Evolutionary conservation across 2,797 vertebrate species (phyloP), one percentile per base, ranked within the genome.

Genomic region (Catostomus latipinnis): DNA sequence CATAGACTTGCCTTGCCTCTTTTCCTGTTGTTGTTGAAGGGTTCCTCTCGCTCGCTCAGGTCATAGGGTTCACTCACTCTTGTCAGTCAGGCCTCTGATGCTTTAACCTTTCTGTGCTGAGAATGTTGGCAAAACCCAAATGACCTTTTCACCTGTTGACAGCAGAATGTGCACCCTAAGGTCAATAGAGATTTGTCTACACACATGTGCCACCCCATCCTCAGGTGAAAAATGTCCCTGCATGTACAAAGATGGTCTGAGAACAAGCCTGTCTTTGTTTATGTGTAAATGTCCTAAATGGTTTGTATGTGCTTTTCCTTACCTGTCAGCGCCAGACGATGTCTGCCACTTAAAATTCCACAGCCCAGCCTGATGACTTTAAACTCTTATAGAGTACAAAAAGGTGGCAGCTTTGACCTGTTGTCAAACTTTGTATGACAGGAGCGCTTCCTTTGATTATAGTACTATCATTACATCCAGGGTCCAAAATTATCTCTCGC

Each of bases 21-120:
- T 76, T 84, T 85, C 83, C 83, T 85, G 83, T 85, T 85, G 81
- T 85, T 81, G 81, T 77, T 71, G 53, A 80, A 45, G 62, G 80
- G 68, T 73, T 82, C 62, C 81, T 79, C 49, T 78, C 34, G 8
- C 14, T 34, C 22, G 14, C 62, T 46, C 8, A 1, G 83, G 79
- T 81, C 80, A 50, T 10, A 67, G 71, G 67, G 83, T 83, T 84
- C 61, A 1, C 34, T 22, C 57, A 49, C n/a, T 52, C 18, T 63
- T 67, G 70, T 78, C 76, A 68, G 50, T 78, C 71, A 69, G 50
- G 43, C 4, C 49, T 13, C 6, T 56, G n/a, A 61, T 54, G 74
- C 65, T 69, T 65, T 60, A 76, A 62, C 60, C 73, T 78, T 65
- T 66, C 18, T 34, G 22, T 46, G 6, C 4, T 7, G 46, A 76